Conservation (phyloP, 2,113 vertebrate genomes). For the Ceyx cyanopectus region DNA sequence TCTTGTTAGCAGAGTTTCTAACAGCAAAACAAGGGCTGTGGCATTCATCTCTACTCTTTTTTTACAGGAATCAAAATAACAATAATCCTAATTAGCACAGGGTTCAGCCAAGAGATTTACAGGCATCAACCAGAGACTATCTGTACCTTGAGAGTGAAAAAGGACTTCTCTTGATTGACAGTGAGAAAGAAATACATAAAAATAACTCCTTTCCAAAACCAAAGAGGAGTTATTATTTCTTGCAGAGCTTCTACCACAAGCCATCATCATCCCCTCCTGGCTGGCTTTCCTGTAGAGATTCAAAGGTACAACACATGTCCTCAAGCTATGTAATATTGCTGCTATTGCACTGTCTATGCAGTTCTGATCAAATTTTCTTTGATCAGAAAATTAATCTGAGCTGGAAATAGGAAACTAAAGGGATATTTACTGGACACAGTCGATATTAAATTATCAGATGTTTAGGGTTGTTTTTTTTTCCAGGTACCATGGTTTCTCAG, state of each 20-base stretch:
- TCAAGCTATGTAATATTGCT: constrained; percentile 34
- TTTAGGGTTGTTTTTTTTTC: constrained; percentile 13
- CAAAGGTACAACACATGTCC: constrained; percentile 25
- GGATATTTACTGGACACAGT: neutral
- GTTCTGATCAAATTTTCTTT: constrained; percentile 56
- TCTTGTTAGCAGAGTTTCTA: neutral
- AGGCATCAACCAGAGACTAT: neutral
- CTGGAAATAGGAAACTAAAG: constrained; percentile 27
- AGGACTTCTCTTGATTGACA: constrained; percentile 35
- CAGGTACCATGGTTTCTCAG: neutral
- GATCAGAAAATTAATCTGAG: constrained; percentile 56
- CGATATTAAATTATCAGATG: constrained; percentile 29
- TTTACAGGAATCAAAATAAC: neutral
- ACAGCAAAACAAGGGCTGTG: neutral
- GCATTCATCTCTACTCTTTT: neutral
- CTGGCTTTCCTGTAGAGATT: constrained; percentile 40
- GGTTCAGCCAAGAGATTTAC: neutral
- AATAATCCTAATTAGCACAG: neutral
- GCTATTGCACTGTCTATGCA: constrained; percentile 10
- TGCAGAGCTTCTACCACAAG: constrained; percentile 44
- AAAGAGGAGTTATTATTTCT: constrained; percentile 53
- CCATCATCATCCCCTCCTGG: constrained; percentile 46
- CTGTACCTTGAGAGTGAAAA: neutral
- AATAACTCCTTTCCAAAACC: constrained; percentile 43
- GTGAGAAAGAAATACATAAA: constrained; percentile 22